phyloP scores from a whole-genome alignment of 64 coral and sea anemone species.

The Stichodactyla mertensii region DNA sequence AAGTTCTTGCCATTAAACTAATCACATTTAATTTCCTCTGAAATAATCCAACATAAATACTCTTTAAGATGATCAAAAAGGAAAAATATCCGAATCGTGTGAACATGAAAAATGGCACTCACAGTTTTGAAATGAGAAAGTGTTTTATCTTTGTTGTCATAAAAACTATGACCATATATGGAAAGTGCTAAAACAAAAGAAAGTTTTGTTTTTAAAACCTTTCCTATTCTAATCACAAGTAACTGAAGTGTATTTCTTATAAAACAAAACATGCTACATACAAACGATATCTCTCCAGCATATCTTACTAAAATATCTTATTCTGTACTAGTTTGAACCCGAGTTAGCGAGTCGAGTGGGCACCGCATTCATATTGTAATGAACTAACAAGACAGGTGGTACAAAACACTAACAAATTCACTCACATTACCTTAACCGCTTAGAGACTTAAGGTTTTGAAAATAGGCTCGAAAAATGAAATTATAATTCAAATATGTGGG shows the following conservation, averaged over 20 bases:
- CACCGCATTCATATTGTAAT: not conserved
- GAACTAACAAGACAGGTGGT: not conserved
- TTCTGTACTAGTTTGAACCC: not conserved
- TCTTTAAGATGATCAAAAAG: not conserved
- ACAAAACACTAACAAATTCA: not conserved
- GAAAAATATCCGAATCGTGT: not conserved
- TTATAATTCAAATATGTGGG: too few relatives aligned
- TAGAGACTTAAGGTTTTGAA: not conserved
- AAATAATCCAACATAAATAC: not conserved
- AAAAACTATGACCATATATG: not conserved
- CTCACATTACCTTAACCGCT: not conserved
- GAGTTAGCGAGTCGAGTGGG: not conserved
- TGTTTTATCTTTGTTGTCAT: not conserved
- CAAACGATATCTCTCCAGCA: not conserved
- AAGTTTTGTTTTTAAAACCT: not conserved
- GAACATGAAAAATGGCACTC: conserved; percentile 13
- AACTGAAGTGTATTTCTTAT: not conserved
- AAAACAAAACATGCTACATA: not conserved
- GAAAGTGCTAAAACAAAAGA: not conserved
- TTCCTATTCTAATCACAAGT: not conserved
- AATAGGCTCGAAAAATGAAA: not conserved
- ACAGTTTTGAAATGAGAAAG: not conserved
- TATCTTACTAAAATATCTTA: not conserved
- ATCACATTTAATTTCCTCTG: not conserved
- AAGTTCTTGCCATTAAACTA: not conserved